Percentiles rank a stretch among this genome's conserved stretches.
Conservation (phyloP, 1,140 invertebrate species). For the Octopus sinensis region DNA sequence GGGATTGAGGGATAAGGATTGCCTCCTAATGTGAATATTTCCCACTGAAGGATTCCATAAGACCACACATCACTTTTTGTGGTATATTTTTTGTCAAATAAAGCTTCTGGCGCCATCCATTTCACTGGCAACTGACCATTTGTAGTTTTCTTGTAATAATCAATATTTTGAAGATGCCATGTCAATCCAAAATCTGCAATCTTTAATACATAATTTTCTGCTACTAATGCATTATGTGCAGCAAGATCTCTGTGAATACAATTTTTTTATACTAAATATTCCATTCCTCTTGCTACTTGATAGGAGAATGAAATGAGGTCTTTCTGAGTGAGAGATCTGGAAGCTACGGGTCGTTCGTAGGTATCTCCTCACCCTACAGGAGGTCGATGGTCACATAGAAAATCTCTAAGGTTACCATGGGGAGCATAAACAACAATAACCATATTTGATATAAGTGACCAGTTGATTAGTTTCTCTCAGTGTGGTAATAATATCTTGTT, state of each 20-base stretch:
- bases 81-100: conserved; percentile 58
- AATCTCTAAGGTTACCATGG: conserved; percentile 92
- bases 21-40: conserved; percentile 63
- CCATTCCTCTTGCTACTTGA: conserved; percentile 95
- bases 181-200: conserved; percentile 99
- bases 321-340: conserved; percentile 80
- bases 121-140: conserved; percentile 92
- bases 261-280: conserved; percentile 88
- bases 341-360: conserved; percentile 42
- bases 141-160: conserved; percentile 96
- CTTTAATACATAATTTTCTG: conserved; percentile 81
- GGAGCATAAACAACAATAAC: conserved; percentile 95
- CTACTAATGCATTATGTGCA: conserved; percentile 93
- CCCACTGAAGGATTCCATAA: conserved; percentile 62
- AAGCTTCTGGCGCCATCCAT: conserved; percentile 98
- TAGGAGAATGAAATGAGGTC: conserved; percentile 94
- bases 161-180: conserved; percentile 86
- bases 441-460: too few species aligned
- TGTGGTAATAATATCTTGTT: too few species aligned
- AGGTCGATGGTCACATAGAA: conserved; percentile 66
- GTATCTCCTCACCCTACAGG: conserved; percentile 28
- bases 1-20: conserved; percentile 61
- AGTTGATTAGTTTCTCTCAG: too few species aligned
- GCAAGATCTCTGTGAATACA: conserved; percentile 95
- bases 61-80: conserved; percentile 64